These are phyloP conservation scores for Palythoa grandiflora DNA, from an alignment of 92 coral and sea anemone genomes.

Conservation along the genomic window DNA sequence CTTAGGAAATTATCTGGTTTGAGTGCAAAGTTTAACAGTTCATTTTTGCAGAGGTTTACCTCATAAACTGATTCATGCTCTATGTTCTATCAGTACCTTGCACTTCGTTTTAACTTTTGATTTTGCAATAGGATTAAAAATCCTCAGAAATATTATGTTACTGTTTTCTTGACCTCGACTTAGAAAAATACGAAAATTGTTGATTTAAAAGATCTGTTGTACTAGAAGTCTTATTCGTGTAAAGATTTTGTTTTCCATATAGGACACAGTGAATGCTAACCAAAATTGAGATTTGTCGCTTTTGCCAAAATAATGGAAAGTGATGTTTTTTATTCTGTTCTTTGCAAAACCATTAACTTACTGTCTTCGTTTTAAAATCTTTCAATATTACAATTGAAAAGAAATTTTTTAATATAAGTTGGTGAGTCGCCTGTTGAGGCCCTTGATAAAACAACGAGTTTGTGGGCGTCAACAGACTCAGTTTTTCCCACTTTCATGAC, in stretches of 20 bases:
- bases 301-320: background rate
- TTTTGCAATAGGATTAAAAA: background rate
- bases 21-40: conserved; percentile 34
- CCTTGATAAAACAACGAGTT: background rate
- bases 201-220: background rate
- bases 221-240: background rate
- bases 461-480: background rate
- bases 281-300: conserved; percentile 1
- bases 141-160: background rate
- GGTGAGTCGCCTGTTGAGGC: background rate
- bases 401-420: background rate
- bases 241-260: background rate
- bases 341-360: conserved; percentile 6
- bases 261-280: background rate
- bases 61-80: background rate
- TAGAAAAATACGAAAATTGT: background rate
- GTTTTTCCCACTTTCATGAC: background rate
- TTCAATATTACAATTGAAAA: background rate
- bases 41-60: background rate
- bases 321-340: background rate
- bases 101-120: background rate
- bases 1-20: background rate
- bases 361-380: background rate
- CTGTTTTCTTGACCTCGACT: background rate
- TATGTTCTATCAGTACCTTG: background rate